These are phyloP conservation scores for Cerastoderma edule DNA, from an alignment of 2,888 invertebrate genomes.

Conservation along the genomic window DNA sequence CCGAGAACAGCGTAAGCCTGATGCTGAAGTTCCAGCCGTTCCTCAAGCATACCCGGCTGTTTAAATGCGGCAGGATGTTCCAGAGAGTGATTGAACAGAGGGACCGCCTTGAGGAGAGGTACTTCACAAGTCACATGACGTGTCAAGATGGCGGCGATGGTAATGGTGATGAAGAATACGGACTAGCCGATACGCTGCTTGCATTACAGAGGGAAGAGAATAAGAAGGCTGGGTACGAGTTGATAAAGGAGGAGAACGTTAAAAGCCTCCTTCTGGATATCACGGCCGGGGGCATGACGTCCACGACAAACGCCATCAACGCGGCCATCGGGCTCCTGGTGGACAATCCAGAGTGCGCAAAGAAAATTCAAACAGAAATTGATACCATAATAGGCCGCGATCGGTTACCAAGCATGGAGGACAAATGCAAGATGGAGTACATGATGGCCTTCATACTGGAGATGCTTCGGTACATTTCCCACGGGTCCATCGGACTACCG, in stretches of 20 bases:
- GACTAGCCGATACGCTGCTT: constrained; percentile 23
- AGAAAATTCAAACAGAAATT: constrained; percentile 58
- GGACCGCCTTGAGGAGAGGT: constrained; percentile 1
- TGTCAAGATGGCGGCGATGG: background rate
- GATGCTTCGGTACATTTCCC: constrained; percentile 38
- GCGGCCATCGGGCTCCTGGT: constrained; percentile 61
- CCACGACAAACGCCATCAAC: constrained; percentile 53
- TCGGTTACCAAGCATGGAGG: constrained; percentile 37
- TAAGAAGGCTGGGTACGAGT: constrained; percentile 17
- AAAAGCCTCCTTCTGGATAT: constrained; percentile 37
- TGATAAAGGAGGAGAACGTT: constrained; percentile 29
- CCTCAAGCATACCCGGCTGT: background rate
- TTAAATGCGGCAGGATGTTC: background rate
- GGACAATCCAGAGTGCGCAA: constrained; percentile 59
- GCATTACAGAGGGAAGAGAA: constrained; percentile 18
- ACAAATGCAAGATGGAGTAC: constrained; percentile 50
- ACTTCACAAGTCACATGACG: too few species aligned
- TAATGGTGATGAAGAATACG: background rate
- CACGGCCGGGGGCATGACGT: constrained; percentile 26
- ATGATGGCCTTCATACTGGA: constrained; percentile 51
- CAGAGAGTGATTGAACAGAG: constrained; percentile 1
- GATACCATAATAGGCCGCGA: constrained; percentile 50
- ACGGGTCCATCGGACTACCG: constrained; percentile 31
- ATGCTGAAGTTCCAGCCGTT: constrained; percentile 15
- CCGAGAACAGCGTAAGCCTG: background rate